Evolutionary conservation across 2,797 vertebrate species (phyloP), one percentile per base, ranked within the genome.

Genomic region (Bryconaethiops microstoma): DNA sequence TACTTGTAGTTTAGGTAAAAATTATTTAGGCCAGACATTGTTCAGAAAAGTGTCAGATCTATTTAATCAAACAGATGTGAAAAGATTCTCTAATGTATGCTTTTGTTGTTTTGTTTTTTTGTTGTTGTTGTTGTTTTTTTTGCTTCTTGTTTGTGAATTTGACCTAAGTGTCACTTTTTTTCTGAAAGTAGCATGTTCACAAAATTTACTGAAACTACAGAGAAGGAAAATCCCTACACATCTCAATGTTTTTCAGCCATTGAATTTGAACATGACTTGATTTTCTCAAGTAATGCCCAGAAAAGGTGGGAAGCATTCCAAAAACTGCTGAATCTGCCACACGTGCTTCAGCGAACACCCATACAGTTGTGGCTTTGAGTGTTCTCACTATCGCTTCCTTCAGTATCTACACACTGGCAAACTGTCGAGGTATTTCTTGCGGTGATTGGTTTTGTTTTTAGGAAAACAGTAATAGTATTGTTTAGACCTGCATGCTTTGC

Each of bases 351-450:
- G 94, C 95, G 94, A 96, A 95, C 96, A 92, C 95, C 95, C 96
- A 83, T 96, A 96, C 96, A 92, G 95, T 94, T 96, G 95, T 96
- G 95, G 94, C 96, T 94, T 90, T 97, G 96, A 96, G 93, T 94
- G 95, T 93, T 96, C 88, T 90, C 96, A 96, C 96, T 96, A 95
- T 97, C 95, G 95, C 96, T 96, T 95, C 96, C 91, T 88, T 86
- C 91, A 89, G 93, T 95, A 95, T 96, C 97, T 95, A 94, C 96
- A 96, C 96, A 94, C 96, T 95, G 97, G 96, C 96, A 95, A 94
- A 96, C 96, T 95, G 96, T 95, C 94, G 95, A 97, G 97, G 97
- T 97, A 97, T 96, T 97, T 97, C 95, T 96, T 97, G 96, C 94
- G 96, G 96, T 95, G 96, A 97, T 96, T 97, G 95, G 95, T 97